A percentile compares a stretch with the other conserved stretches of the same genome.
Evolutionary conservation across 2,888 invertebrate species (phyloP).

Genomic region (Machimus atricapillus): DNA sequence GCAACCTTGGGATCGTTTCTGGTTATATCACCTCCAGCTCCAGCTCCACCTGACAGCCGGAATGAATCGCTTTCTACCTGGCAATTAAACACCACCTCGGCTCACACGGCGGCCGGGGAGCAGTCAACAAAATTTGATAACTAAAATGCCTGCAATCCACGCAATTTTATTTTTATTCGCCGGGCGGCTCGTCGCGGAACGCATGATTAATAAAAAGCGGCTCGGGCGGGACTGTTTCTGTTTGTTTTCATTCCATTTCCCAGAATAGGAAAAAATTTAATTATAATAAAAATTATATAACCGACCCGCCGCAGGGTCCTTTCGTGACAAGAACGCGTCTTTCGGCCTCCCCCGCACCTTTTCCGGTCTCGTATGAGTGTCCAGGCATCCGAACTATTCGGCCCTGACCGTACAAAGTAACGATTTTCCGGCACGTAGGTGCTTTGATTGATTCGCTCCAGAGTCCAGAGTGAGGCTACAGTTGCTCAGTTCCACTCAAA

Average conservation of each 20-base stretch:
- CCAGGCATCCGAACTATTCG: background rate
- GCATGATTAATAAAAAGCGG: no score
- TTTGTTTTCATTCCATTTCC: no score
- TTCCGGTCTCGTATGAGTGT: background rate
- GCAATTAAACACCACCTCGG: no score
- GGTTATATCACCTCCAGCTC: background rate
- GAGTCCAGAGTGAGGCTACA: background rate
- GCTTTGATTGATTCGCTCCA: background rate
- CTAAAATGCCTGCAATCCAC: no score
- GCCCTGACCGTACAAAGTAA: background rate
- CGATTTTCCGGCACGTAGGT: background rate
- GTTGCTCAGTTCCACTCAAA: background rate
- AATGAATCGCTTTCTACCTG: background rate
- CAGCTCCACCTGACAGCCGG: background rate
- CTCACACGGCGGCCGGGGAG: background rate
- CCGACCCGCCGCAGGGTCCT: no score
- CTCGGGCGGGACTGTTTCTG: no score
- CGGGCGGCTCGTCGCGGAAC: no score
- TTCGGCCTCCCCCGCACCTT: background rate
- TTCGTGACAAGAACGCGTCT: background rate
- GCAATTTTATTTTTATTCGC: no score
- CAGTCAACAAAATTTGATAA: no score
- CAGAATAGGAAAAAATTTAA: no score
- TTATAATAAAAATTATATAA: no score
- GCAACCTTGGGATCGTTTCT: constrained; percentile 7